Evolutionary conservation across 2,797 vertebrate genomes (phyloP).

Genomic region (Pygocentrus nattereri): DNA sequence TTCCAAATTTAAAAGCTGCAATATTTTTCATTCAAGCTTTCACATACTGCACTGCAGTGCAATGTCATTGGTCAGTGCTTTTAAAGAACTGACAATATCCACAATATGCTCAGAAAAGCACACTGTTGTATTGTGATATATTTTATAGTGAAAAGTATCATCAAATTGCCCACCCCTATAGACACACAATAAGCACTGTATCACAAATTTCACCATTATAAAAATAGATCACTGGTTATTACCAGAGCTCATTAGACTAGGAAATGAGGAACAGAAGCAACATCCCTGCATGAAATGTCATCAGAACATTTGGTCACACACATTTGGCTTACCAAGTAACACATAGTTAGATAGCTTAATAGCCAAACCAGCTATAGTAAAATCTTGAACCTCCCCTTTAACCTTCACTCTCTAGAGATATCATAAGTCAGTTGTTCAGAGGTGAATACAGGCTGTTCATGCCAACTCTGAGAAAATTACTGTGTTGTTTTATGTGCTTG

Average conservation of each 20-base stretch:
- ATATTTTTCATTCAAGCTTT: too few species aligned
- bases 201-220: background rate
- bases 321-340: conserved; percentile 16
- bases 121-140: too few species aligned
- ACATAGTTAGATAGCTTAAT: conserved; percentile 8
- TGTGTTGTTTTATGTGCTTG: background rate
- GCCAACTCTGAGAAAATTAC: conserved; percentile 6
- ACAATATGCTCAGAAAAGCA: too few species aligned
- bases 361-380: conserved; percentile 25
- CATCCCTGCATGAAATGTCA: background rate
- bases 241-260: background rate
- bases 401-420: conserved; percentile 47
- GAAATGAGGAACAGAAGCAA: background rate
- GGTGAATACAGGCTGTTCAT: conserved; percentile 19
- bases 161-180: too few species aligned
- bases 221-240: background rate
- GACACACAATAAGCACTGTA: background rate
- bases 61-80: too few species aligned
- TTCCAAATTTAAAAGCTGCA: too few species aligned
- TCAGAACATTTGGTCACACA: conserved; percentile 27
- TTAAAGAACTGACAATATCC: too few species aligned
- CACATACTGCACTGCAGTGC: too few species aligned
- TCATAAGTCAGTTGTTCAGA: conserved; percentile 41
- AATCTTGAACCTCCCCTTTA: conserved; percentile 43
- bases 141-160: too few species aligned